These are phyloP conservation scores for Didymodactylos carnosus DNA, from an alignment of 2,888 invertebrate genomes.

Conservation along the genomic window DNA sequence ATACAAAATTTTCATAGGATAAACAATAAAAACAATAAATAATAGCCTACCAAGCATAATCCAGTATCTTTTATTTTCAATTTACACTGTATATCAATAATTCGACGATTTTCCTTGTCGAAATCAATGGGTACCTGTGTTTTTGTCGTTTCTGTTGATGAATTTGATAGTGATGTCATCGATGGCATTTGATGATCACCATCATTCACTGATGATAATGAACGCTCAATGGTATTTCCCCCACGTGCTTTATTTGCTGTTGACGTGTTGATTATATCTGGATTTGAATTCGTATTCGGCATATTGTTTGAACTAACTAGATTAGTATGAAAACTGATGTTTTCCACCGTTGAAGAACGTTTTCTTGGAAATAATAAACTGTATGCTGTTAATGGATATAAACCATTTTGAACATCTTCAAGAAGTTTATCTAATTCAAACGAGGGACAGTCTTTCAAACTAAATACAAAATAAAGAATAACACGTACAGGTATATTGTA, in stretches of 20 bases:
- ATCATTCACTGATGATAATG: neutral
- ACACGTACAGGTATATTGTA: neutral
- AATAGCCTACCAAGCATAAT: neutral
- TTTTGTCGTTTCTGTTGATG: too few relatives aligned
- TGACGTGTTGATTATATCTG: neutral
- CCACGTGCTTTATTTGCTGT: neutral
- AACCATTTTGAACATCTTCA: conserved; percentile 14
- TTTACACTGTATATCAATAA: conserved; percentile 1
- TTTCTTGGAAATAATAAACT: neutral
- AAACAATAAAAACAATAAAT: neutral
- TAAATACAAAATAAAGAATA: neutral
- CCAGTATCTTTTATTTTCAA: neutral
- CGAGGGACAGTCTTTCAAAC: neutral
- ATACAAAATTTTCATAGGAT: too few relatives aligned
- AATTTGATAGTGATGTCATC: neutral
- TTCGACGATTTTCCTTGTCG: neutral
- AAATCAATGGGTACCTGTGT: too few relatives aligned
- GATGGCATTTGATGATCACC: neutral
- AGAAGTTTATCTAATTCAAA: conserved; percentile 14
- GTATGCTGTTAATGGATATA: conserved; percentile 6
- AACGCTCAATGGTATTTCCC: neutral
- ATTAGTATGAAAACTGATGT: neutral
- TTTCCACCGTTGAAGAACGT: neutral
- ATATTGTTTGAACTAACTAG: neutral
- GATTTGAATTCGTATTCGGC: neutral